Evolutionary conservation across 2,113 vertebrate species (phyloP), one percentile per base, ranked within the genome.

Genomic region (Haemorhous mexicanus): DNA sequence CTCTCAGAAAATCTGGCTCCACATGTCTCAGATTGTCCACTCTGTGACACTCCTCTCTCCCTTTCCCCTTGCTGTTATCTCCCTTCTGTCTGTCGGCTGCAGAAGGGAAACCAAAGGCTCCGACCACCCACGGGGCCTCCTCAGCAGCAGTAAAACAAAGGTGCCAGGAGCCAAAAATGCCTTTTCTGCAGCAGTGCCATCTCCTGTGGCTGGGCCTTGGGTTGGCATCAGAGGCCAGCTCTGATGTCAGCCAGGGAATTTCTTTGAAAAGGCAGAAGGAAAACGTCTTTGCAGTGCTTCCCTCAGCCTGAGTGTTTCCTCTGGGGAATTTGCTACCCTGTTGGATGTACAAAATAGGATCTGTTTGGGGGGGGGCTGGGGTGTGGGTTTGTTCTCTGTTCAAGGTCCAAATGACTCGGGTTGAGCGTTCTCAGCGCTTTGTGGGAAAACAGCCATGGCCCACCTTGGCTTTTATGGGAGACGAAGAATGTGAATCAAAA

Each of bases 381-480:
- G 0, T 8, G 35, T 58, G 84, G 30, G 10, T 19, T 72, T 52
- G 53, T 23, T 72, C 80, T 86, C 16, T 86, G 49, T 81, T 94
- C 80, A 90, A 79, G 90, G 73, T 58, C 79, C 66, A 90, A 39
- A 68, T 19, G 30, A n/a, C 89, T 91, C 0, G 0, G 35, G 53
- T 17, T 35, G 92, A 84, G 49, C 1, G 0, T 69, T 83, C 87
- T 83, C 84, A 76, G 74, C 5, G 3, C 68, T 95, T 93, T 58
- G 55, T 85, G 80, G 84, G 86, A 86, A 94, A 90, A 50, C 27
- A 87, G 73, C 37, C 53, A 11, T 32, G 35, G 93, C 77, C 93
- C 86, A 96, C 95, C 96, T 97, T 96, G 88, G 88, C 91, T 96
- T 95, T 96, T 89, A 89, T 89, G 95, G 88, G 22, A 87, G 83